phyloP scores from a whole-genome alignment of 2,113 vertebrate species.

The Lepisosteus osseus region DNA sequence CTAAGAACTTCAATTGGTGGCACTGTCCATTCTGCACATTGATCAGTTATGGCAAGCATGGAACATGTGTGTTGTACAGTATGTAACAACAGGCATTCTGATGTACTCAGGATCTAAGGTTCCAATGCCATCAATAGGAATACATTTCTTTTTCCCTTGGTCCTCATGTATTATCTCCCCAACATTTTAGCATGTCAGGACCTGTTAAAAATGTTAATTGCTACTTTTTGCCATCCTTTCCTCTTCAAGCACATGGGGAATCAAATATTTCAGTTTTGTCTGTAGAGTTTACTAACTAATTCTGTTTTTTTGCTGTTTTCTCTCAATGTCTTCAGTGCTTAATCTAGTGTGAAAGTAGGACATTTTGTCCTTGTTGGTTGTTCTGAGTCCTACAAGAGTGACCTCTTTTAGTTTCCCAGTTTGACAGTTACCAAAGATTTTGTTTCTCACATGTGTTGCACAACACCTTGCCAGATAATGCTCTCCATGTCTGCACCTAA shows the following conservation, averaged over 20 bases:
- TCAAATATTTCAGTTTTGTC: too few species aligned
- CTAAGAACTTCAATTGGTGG: slow-evolving; percentile 46
- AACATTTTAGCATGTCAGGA: slow-evolving; percentile 26
- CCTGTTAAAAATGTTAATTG: slow-evolving; percentile 58
- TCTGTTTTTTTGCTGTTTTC: too few species aligned
- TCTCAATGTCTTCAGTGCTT: too few species aligned
- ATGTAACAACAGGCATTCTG: slow-evolving; percentile 69
- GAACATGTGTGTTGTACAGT: slow-evolving; percentile 38
- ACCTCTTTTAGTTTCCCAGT: too few species aligned
- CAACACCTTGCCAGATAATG: too few species aligned
- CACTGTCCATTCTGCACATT: slow-evolving; percentile 51
- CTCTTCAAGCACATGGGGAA: slow-evolving; percentile 59
- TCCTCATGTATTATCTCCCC: slow-evolving; percentile 66
- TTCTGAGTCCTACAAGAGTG: too few species aligned
- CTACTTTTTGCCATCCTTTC: slow-evolving; percentile 63
- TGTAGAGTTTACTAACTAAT: too few species aligned
- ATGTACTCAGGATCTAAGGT: slow-evolving; percentile 56
- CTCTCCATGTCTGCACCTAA: too few species aligned
- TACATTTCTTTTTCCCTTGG: slow-evolving; percentile 61
- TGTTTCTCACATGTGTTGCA: too few species aligned
- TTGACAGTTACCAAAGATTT: too few species aligned
- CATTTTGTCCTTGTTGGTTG: too few species aligned
- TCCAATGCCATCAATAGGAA: slow-evolving; percentile 46
- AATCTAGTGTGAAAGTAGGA: too few species aligned
- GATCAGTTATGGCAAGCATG: slow-evolving; percentile 55